Conservation (phyloP, 2,888 invertebrate species). For the Neuroscelio doddi region DNA sequence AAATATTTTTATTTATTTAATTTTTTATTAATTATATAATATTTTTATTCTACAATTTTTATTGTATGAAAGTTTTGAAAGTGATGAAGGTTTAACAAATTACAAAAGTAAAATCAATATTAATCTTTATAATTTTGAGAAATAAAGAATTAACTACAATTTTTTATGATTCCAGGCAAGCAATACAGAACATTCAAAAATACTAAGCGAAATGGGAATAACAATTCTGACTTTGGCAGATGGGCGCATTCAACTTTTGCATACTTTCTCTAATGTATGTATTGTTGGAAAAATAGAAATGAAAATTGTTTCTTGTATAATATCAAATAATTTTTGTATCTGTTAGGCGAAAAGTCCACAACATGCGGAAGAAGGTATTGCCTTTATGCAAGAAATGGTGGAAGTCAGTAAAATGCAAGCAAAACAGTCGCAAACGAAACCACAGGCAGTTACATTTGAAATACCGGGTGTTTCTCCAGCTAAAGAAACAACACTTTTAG, state of each 20-base stretch:
- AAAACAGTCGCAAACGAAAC: conserved; percentile 75
- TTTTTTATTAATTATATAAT: too few species aligned
- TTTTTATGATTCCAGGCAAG: conserved; percentile 78
- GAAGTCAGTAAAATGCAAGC: conserved; percentile 85
- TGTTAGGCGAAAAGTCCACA: conserved; percentile 86
- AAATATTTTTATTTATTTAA: conserved; percentile 9
- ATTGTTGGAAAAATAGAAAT: conserved; percentile 10
- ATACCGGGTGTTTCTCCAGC: conserved; percentile 69
- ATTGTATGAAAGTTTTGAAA: too few species aligned
- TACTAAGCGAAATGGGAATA: conserved; percentile 95
- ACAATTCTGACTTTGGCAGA: conserved; percentile 90
- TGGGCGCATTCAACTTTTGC: conserved; percentile 93
- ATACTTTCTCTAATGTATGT: conserved; percentile 89
- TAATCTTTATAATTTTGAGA: neutral
- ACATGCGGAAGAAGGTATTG: conserved; percentile 92
- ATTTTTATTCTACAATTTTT: too few species aligned
- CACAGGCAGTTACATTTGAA: conserved; percentile 74
- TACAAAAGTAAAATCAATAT: too few species aligned
- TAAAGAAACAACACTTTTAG: conserved; percentile 76
- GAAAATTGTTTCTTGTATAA: neutral
- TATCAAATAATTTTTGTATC: conserved; percentile 11
- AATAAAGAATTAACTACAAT: neutral
- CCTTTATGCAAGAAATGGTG: conserved; percentile 98
- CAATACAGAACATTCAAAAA: conserved; percentile 90
- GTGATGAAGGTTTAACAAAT: too few species aligned